A percentile compares a stretch with the other conserved stretches of the same genome.
Evolutionary conservation across 2,888 invertebrate species (phyloP).

Genomic region (Cantharis lateralis): DNA sequence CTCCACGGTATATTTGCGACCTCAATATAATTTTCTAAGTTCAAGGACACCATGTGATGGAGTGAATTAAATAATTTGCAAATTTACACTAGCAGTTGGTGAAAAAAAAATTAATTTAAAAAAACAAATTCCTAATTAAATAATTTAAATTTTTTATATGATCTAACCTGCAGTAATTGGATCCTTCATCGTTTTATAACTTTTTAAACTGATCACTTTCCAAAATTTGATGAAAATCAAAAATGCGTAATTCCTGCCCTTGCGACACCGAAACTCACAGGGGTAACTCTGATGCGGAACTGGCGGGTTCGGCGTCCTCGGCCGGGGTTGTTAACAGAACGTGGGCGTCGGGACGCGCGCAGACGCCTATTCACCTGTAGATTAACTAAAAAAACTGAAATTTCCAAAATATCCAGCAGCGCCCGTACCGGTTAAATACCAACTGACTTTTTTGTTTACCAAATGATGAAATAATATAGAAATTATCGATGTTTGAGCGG

Average conservation of each 20-base stretch:
- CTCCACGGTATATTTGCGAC: conserved; percentile 5
- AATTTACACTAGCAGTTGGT: too few relatives aligned
- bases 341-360: conserved; percentile 33
- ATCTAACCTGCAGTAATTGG: background rate
- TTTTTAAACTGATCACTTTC: background rate
- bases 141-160: background rate
- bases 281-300: conserved; percentile 21
- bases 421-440: background rate
- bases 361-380: conserved; percentile 31
- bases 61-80: background rate
- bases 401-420: background rate
- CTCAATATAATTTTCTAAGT: conserved; percentile 5
- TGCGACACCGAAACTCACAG: conserved; percentile 1
- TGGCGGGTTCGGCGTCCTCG: conserved; percentile 30
- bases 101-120: too few relatives aligned
- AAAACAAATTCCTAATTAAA: background rate
- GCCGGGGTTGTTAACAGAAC: conserved; percentile 32
- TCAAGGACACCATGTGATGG: conserved; percentile 27
- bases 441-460: background rate
- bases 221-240: background rate
- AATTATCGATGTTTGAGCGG: conserved; percentile 3
- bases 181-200: background rate
- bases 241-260: background rate
- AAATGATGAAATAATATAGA: background rate
- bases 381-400: conserved; percentile 3